Conservation (phyloP, 2,888 invertebrate species). For the Leptinotarsa juncta region DNA sequence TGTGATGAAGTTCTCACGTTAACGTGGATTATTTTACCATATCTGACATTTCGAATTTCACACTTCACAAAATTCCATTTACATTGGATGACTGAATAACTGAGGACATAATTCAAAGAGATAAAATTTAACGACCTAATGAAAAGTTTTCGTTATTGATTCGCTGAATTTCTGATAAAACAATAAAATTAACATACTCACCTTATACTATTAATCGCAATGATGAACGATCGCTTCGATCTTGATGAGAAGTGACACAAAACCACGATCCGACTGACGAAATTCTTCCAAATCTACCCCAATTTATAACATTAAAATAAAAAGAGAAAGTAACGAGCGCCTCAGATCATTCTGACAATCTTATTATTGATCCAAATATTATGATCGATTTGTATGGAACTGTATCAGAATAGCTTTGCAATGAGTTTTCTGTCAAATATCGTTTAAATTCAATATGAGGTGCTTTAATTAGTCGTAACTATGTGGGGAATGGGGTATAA, state of each 20-base stretch:
- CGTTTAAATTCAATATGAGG: background rate
- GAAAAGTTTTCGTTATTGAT: background rate
- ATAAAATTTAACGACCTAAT: background rate
- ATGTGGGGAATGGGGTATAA: constrained; percentile 7
- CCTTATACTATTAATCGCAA: background rate
- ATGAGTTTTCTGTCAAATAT: constrained; percentile 1
- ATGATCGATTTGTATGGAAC: constrained; percentile 12
- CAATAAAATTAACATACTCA: constrained; percentile 9
- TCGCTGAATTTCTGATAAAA: background rate
- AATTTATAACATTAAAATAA: constrained; percentile 13
- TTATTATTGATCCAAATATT: constrained; percentile 5
- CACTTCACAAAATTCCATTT: background rate
- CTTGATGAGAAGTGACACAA: constrained; percentile 7
- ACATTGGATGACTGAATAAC: background rate
- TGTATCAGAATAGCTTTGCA: constrained; percentile 6
- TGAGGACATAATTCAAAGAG: background rate
- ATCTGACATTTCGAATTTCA: too few relatives aligned
- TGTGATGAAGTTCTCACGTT: too few relatives aligned
- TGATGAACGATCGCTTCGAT: background rate
- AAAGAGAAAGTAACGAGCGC: constrained; percentile 1
- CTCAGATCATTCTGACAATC: background rate
- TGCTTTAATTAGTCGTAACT: background rate
- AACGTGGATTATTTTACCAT: too few relatives aligned
- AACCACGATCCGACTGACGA: background rate
- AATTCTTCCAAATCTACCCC: constrained; percentile 3